A percentile compares a stretch with the other conserved stretches of the same genome.
These are phyloP conservation scores for Nebria brevicollis DNA, from an alignment of 2,888 invertebrate genomes.

Conservation along the genomic window DNA sequence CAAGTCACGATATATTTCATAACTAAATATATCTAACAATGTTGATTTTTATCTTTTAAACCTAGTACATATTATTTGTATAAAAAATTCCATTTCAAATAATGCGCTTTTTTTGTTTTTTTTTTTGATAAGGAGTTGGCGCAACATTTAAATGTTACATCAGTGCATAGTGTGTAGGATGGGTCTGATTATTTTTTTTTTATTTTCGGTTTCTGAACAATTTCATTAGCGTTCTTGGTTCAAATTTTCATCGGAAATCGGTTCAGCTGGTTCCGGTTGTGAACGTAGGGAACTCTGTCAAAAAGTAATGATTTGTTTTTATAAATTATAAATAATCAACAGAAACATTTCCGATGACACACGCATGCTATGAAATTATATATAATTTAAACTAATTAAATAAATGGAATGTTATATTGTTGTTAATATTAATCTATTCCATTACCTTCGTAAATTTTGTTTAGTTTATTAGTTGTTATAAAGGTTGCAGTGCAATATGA, in stretches of 20 bases:
- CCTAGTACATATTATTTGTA: conserved; percentile 33
- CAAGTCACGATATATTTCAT: conserved; percentile 1
- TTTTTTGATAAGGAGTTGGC: not conserved
- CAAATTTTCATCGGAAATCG: conserved; percentile 79
- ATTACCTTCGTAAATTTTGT: not conserved
- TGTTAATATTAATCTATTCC: conserved; percentile 1
- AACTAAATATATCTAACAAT: conserved; percentile 19
- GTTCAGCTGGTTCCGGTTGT: conserved; percentile 61
- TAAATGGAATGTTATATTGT: not conserved
- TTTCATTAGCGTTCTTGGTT: conserved; percentile 71
- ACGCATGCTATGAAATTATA: not conserved
- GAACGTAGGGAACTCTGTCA: conserved; percentile 77
- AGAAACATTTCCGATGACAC: not conserved
- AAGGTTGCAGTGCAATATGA: conserved; percentile 26
- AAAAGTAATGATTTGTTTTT: conserved; percentile 54
- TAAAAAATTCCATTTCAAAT: conserved; percentile 36
- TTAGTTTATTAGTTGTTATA: not conserved
- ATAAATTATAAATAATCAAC: not conserved
- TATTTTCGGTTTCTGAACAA: not conserved
- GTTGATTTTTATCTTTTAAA: conserved; percentile 19
- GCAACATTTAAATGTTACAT: conserved; percentile 1
- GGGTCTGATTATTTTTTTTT: not conserved
- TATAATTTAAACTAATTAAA: conserved; percentile 1
- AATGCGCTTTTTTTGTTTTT: not conserved
- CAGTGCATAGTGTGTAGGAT: conserved; percentile 11